Evolutionary conservation across 1,140 invertebrate genomes (phyloP), one percentile per base, ranked within the genome.

Genomic region (Bombus huntii): DNA sequence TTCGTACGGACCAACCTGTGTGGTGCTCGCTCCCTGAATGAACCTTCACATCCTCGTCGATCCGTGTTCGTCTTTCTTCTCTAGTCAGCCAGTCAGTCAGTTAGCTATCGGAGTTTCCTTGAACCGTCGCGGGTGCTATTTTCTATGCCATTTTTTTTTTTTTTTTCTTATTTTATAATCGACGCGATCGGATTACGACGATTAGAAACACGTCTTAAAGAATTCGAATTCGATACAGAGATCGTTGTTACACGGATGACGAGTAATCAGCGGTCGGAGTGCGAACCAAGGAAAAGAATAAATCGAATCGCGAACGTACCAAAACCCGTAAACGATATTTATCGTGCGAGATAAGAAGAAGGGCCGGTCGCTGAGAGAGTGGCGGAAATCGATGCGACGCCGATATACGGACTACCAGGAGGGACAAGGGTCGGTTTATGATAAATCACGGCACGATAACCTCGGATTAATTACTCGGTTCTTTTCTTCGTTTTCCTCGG

Each of bases 1-100:
- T 91, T 92, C 88, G 89, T 88, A 34, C 75, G 87, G 87, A 87
- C 91, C 92, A 93, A 91, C 93, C 92, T 93, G 93, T 93, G 75
- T 59, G 75, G 82, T 84, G 83, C 72, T 68, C 77, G 74, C 28
- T 68, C 79, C 65, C 83, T 65, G 78, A 81, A 87, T 81, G 73
- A 74, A 78, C 81, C 71, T 76, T 65, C 86, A 62, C 85, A 66
- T 81, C 74, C 80, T 84, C 87, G 71, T 76, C 74, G 84, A 77
- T 75, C 75, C 76, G 71, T 77, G 85, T 90, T 84, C 78, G 90
- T 83, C 76, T 91, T 70, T 88, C 89, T 89, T 83, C 87, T 88
- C 79, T 86, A 78, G 81, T 79, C 87, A 85, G 88, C 89, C 85
- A 80, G 85, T 81, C 83, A 72, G 66, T 37, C 68, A 25, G 68